Conservation (phyloP, 2,888 invertebrate species). For the Diarsia brunnea region DNA sequence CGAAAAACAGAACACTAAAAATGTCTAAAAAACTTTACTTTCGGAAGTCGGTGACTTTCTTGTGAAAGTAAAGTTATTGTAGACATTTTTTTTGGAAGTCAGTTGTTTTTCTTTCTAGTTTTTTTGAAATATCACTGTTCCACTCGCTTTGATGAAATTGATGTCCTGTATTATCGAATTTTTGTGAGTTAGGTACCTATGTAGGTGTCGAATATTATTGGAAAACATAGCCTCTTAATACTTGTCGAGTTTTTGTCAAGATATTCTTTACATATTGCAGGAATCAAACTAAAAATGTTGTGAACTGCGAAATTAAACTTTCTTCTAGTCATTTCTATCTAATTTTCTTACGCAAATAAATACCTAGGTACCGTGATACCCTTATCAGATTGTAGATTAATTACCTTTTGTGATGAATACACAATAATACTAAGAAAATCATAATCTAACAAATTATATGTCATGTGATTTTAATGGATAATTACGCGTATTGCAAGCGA, state of each 20-base stretch:
- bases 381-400: neutral
- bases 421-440: neutral
- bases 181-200: neutral
- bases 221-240: neutral
- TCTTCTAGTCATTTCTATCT: neutral
- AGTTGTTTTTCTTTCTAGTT: neutral
- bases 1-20: no score
- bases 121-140: neutral
- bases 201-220: neutral
- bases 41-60: no score
- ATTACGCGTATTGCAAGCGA: slow-evolving; percentile 8
- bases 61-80: no score
- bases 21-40: no score
- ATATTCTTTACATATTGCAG: neutral
- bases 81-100: no score
- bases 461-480: slow-evolving; percentile 14
- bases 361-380: neutral
- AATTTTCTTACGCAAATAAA: neutral
- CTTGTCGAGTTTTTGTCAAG: neutral
- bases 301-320: neutral
- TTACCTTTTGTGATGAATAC: neutral
- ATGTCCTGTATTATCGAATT: neutral
- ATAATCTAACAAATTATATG: slow-evolving; percentile 1
- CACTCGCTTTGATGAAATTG: neutral
- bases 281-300: neutral